Conservation (phyloP, 2,113 vertebrate genomes). For the Tachysurus vachellii region DNA sequence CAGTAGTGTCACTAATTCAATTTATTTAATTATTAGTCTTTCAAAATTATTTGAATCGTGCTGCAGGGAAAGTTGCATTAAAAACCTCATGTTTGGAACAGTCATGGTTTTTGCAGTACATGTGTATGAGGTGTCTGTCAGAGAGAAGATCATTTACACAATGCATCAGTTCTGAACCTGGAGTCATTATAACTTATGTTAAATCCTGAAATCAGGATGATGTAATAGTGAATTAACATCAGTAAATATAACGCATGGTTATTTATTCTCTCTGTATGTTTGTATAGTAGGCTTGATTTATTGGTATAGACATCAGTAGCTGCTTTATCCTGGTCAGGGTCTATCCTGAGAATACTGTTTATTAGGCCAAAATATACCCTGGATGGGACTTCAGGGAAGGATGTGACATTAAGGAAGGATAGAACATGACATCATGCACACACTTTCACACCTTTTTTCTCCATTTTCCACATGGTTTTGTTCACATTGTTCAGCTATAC, state of each 20-base stretch:
- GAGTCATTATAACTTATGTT: not conserved
- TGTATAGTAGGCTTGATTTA: not conserved
- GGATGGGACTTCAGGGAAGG: not conserved
- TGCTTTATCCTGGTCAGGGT: not conserved
- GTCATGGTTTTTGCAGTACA: not conserved
- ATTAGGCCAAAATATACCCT: not conserved
- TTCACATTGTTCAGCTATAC: not conserved
- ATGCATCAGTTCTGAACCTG: not conserved
- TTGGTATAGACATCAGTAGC: conserved; percentile 5
- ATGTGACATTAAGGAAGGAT: not conserved
- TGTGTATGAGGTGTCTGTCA: not conserved
- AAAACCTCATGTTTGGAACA: not conserved
- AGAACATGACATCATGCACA: not conserved
- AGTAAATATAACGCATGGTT: not conserved
- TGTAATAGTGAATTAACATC: not conserved
- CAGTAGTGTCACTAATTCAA: conserved; percentile 6
- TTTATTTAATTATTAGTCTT: conserved; percentile 16
- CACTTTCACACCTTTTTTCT: not conserved
- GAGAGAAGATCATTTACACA: not conserved
- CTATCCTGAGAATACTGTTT: not conserved
- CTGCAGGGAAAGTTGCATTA: conserved; percentile 3
- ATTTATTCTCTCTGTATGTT: not conserved
- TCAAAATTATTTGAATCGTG: conserved; percentile 4
- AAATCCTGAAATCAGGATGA: conserved; percentile 26
- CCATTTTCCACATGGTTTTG: not conserved